Percentiles rank a stretch among this genome's conserved stretches.
These are phyloP conservation scores for Eunapius fragilis DNA, from an alignment of 37 sponge, comb jelly and placozoan species.

Conservation along the genomic window DNA sequence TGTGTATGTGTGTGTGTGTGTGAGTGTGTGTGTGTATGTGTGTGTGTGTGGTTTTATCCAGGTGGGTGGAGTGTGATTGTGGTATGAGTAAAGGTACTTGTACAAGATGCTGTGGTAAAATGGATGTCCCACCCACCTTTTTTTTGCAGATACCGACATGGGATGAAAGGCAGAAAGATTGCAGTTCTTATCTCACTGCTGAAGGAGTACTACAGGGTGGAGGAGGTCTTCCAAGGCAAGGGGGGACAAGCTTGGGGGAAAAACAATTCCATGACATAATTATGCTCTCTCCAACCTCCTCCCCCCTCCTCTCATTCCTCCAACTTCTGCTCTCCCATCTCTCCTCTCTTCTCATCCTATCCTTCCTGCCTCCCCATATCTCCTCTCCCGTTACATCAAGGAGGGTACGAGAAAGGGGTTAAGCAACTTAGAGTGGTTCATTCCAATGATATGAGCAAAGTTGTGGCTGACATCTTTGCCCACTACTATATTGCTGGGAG, in stretches of 20 bases:
- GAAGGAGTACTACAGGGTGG: conserved; percentile 79
- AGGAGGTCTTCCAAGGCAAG: conserved; percentile 68
- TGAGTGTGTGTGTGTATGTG: no score
- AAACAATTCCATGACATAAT: neutral
- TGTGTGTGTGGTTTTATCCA: no score
- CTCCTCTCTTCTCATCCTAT: no score
- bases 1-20: no score
- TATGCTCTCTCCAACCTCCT: neutral
- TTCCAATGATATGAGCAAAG: conserved; percentile 67
- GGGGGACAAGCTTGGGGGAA: neutral
- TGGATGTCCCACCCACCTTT: neutral
- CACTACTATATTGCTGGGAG: conserved; percentile 87
- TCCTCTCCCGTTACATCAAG: neutral
- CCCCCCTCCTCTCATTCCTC: no score
- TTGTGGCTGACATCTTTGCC: conserved; percentile 80
- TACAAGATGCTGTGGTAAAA: no score
- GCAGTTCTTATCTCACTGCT: conserved; percentile 77
- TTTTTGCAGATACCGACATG: conserved; percentile 65
- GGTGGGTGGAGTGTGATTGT: no score
- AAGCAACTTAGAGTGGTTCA: conserved; percentile 38
- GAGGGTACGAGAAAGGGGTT: conserved; percentile 83
- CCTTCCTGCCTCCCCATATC: no score
- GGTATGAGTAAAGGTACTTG: no score
- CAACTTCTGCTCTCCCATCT: no score
- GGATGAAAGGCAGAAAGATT: conserved; percentile 76